phyloP scores from a whole-genome alignment of 2,888 invertebrate genomes.

The Acleris emargana region DNA sequence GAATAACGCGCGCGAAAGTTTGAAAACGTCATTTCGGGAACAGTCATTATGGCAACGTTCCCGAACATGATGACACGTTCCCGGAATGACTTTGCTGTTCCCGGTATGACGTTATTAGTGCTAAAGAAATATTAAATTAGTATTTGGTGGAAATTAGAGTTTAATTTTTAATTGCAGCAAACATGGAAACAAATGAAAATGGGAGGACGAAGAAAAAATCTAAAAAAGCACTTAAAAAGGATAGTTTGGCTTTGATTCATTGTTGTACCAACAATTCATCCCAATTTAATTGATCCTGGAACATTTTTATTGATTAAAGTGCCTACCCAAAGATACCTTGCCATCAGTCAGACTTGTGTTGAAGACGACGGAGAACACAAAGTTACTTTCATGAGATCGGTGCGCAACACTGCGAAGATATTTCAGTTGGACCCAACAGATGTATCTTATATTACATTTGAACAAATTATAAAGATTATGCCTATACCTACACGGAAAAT shows the following conservation, averaged over 20 bases:
- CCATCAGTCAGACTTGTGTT: conserved; percentile 11
- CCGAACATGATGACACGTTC: not conserved
- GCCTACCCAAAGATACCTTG: not conserved
- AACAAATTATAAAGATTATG: conserved; percentile 1
- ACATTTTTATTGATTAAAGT: not conserved
- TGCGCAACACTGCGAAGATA: conserved; percentile 8
- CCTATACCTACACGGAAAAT: not conserved
- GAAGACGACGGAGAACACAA: conserved; percentile 12
- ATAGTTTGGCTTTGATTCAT: no score
- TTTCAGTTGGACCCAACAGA: conserved; percentile 12
- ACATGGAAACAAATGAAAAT: no score
- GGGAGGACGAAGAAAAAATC: no score
- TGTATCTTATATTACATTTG: conserved; percentile 10
- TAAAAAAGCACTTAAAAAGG: no score
- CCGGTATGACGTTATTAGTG: conserved; percentile 1
- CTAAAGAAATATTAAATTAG: not conserved
- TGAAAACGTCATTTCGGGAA: no score
- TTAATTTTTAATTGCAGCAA: no score
- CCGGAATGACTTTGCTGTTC: not conserved
- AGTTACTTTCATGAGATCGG: conserved; percentile 14
- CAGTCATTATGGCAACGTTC: not conserved
- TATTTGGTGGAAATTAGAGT: no score
- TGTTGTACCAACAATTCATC: no score
- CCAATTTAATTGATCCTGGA: no score
- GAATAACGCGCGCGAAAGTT: no score